Base-by-base conservation (phyloP, 2,888 invertebrate species). In the Noctua comes region DNA sequence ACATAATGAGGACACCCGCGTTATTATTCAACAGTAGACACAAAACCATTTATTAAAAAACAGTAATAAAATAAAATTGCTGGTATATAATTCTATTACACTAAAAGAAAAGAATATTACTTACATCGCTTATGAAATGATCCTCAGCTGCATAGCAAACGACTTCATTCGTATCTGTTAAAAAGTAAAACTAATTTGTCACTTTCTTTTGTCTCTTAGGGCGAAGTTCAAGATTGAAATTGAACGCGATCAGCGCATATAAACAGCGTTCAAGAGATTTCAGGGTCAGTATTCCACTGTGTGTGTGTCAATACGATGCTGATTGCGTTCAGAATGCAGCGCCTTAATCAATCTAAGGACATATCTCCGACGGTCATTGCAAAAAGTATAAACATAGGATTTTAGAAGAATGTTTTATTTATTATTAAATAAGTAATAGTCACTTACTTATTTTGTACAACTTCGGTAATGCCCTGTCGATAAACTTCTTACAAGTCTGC, bases 101-200 rank as follows among this genome's bases (percentile, higher is more conserved):
- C 7, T 40, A 40, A 40, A 40, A 40, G 7, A 40, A 65, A 16
- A 68, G 40, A 65, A 1, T 40, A 90, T 88, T 91, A 86, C 84
- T 68, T 89, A 95, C 95, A 73, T 91, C 90, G 51, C 91, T 92
- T 75, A 95, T 90, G 64, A 88, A 92, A 80, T 91, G 91, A 0
- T 91, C 90, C 48, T 93, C 91, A 68, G 91, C 92, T 6, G 92
- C 36, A 77, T 92, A 95, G 81, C 95, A 95, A 1, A 94, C 77
- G 8, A 92, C 87, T 81, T 94, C 93, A 72, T 91, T 90, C 2
- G 85, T 76, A 71, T 91, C 91, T 88, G 76, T 24, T 51, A 18
- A 54, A 66, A 66, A 24, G 24, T 7, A 8, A 40, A 65, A 40
- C 6, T 24, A 18, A 64, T n/a, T 57, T 57, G 31, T 62, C 8